Conservation (phyloP, 2,888 invertebrate genomes). For the Chouioia cunea region DNA sequence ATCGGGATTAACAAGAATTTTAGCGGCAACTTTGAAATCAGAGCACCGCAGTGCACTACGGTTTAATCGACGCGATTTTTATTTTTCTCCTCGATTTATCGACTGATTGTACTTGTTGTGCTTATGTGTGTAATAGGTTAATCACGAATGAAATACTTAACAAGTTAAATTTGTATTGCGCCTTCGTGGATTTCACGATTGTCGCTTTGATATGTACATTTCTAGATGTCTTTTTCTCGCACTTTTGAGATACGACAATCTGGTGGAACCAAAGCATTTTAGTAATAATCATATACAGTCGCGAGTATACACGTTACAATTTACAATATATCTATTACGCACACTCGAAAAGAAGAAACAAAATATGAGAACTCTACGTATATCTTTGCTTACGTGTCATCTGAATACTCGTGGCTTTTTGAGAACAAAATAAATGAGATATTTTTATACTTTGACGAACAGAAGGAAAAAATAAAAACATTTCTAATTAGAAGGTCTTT, state of each 20-base stretch:
- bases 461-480: not conserved
- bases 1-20: slow-evolving; percentile 39
- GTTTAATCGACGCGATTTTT: slow-evolving; percentile 28
- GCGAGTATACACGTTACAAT: too few relatives aligned
- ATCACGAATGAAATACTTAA: slow-evolving; percentile 28
- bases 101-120: not conserved
- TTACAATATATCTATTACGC: slow-evolving; percentile 2
- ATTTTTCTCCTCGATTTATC: not conserved
- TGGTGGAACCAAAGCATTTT: slow-evolving; percentile 12
- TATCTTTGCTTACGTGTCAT: too few relatives aligned
- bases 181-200: slow-evolving; percentile 6
- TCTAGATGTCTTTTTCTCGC: slow-evolving; percentile 5
- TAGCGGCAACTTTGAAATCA: slow-evolving; percentile 26
- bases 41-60: slow-evolving; percentile 46
- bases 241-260: slow-evolving; percentile 1
- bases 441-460: not conserved
- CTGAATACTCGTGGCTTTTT: too few relatives aligned
- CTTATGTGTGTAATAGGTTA: not conserved
- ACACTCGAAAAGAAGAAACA: slow-evolving; percentile 15
- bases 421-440: too few relatives aligned
- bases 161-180: slow-evolving; percentile 5
- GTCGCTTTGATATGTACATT: not conserved
- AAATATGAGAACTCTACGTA: too few relatives aligned
- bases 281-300: too few relatives aligned
- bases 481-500: slow-evolving; percentile 33